These are phyloP conservation scores for Cantharis rufa DNA, from an alignment of 2,888 invertebrate genomes.

Conservation along the genomic window DNA sequence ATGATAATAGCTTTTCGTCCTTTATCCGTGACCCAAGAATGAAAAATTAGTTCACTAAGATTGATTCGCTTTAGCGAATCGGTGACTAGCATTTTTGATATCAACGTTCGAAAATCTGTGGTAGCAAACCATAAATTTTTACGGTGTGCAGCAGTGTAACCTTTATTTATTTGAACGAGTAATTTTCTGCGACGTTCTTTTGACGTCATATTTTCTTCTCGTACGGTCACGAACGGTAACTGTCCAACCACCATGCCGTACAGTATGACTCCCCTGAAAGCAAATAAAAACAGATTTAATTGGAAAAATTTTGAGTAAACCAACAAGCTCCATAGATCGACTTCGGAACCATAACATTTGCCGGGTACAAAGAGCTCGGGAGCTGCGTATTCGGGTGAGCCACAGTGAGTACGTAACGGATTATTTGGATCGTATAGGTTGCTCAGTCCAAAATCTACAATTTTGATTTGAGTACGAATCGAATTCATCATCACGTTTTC, in stretches of 20 bases:
- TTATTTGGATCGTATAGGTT: constrained; percentile 65
- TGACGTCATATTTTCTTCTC: constrained; percentile 52
- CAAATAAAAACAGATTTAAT: not conserved
- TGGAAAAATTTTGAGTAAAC: constrained; percentile 39
- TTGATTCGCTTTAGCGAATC: constrained; percentile 61
- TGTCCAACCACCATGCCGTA: constrained; percentile 77
- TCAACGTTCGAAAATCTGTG: constrained; percentile 55
- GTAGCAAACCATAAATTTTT: constrained; percentile 58
- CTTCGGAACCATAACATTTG: constrained; percentile 73
- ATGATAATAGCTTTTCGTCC: constrained; percentile 59
- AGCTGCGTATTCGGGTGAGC: constrained; percentile 79
- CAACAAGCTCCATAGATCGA: constrained; percentile 79
- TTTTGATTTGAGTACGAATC: constrained; percentile 70
- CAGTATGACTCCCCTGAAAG: constrained; percentile 70
- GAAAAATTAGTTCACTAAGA: constrained; percentile 61
- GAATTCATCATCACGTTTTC: constrained; percentile 76
- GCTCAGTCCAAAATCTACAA: constrained; percentile 78
- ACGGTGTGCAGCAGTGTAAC: constrained; percentile 64
- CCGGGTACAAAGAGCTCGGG: constrained; percentile 75
- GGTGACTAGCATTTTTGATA: constrained; percentile 61
- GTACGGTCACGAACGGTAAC: constrained; percentile 64
- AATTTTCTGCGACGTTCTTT: constrained; percentile 64
- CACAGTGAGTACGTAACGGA: constrained; percentile 75
- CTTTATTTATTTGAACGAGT: constrained; percentile 68
- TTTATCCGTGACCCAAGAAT: constrained; percentile 63